phyloP scores from a whole-genome alignment of 2,113 vertebrate genomes.

The Leuciscus idus region DNA sequence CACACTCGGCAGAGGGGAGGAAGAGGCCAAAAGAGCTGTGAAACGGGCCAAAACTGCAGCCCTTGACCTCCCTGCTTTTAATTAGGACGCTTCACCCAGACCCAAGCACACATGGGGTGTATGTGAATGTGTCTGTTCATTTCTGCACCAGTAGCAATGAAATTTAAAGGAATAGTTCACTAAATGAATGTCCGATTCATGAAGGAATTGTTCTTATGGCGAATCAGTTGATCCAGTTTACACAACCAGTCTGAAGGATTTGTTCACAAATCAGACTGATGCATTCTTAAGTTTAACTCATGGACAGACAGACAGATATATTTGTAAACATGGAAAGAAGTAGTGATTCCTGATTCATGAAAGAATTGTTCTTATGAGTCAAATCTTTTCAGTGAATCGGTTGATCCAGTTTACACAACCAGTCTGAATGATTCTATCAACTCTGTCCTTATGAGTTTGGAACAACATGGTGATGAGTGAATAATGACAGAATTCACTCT shows the following conservation, averaged over 20 bases:
- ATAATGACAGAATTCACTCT: neutral
- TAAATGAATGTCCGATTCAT: neutral
- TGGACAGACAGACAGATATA: too few species aligned
- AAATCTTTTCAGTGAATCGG: too few species aligned
- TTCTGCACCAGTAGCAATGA: neutral
- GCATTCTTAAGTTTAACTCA: neutral
- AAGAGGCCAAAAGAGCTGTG: conserved; percentile 73
- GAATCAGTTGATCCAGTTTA: neutral
- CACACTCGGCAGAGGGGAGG: conserved; percentile 67
- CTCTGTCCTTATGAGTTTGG: neutral
- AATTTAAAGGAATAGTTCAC: neutral
- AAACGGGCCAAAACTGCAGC: conserved; percentile 58
- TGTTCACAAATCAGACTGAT: neutral
- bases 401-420: too few species aligned
- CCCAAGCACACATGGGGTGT: conserved; percentile 16
- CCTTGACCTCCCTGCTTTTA: conserved; percentile 49
- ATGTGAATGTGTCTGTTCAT: neutral
- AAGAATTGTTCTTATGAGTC: too few species aligned
- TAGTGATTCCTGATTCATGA: too few species aligned
- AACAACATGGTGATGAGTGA: neutral
- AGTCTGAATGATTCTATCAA: neutral
- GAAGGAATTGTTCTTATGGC: neutral
- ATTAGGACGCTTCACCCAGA: conserved; percentile 41
- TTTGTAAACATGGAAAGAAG: too few species aligned
- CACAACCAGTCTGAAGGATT: neutral